Percentiles rank a stretch among this genome's conserved stretches.
Conservation (phyloP, 2,797 vertebrate genomes). For the Amniataba percoides region DNA sequence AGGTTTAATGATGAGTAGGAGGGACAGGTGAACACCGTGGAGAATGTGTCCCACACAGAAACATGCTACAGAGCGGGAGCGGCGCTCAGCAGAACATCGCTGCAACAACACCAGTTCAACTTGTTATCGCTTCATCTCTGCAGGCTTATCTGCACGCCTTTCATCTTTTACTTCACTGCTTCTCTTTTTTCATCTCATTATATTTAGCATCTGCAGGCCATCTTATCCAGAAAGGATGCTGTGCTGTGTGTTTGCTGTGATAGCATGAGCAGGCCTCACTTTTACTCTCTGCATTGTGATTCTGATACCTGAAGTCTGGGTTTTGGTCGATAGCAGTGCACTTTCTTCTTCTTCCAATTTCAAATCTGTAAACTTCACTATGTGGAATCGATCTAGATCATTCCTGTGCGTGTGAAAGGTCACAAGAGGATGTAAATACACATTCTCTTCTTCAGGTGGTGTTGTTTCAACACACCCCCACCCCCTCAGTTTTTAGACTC, state of each 20-base stretch:
- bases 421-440: slow-evolving; percentile 3
- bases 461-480: too few relatives aligned
- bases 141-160: slow-evolving; percentile 29
- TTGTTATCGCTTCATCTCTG: slow-evolving; percentile 40
- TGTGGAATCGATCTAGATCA: background rate
- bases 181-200: slow-evolving; percentile 36
- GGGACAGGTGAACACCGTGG: slow-evolving; percentile 56
- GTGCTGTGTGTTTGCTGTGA: background rate
- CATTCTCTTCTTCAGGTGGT: background rate
- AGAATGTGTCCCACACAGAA: slow-evolving; percentile 40
- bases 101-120: slow-evolving; percentile 11
- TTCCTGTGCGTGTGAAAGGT: background rate
- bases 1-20: slow-evolving; percentile 69
- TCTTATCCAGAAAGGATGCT: slow-evolving; percentile 7
- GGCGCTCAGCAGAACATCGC: slow-evolving; percentile 16
- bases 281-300: background rate
- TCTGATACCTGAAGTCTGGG: background rate
- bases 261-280: background rate
- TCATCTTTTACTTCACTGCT: slow-evolving; percentile 34
- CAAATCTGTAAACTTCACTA: background rate
- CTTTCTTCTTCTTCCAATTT: background rate
- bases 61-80: slow-evolving; percentile 7
- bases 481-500: too few relatives aligned
- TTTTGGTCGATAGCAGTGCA: too few relatives aligned
- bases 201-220: slow-evolving; percentile 34